Conservation (phyloP, 1,140 invertebrate species). For the Zaprionus inermis region DNA sequence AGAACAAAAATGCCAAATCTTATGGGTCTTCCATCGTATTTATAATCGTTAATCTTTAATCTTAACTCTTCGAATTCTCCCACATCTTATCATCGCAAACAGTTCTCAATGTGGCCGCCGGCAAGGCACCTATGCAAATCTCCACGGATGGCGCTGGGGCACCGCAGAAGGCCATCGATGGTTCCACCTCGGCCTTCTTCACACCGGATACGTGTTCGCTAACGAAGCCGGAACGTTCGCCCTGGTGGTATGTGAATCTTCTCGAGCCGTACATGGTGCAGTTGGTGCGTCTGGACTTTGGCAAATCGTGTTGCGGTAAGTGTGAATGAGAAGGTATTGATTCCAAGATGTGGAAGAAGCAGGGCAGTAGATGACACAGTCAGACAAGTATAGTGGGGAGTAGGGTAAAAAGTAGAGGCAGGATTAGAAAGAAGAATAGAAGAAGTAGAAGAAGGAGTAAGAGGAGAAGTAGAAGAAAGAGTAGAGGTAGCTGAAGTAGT, state of each 20-base stretch:
- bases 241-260: slow-evolving; percentile 98
- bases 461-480: neutral
- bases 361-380: too few relatives aligned
- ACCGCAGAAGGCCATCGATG: slow-evolving; percentile 95
- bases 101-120: slow-evolving; percentile 97
- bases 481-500: too few relatives aligned
- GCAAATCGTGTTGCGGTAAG: slow-evolving; percentile 95
- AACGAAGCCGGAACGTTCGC: slow-evolving; percentile 91
- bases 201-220: slow-evolving; percentile 93
- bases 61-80: slow-evolving; percentile 12
- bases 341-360: neutral
- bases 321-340: slow-evolving; percentile 42
- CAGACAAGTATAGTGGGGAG: too few relatives aligned
- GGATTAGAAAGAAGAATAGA: neutral
- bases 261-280: slow-evolving; percentile 98
- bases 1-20: neutral
- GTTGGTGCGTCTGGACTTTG: slow-evolving; percentile 95
- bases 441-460: neutral
- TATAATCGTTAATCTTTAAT: too few relatives aligned
- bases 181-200: slow-evolving; percentile 93
- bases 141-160: slow-evolving; percentile 93
- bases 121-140: slow-evolving; percentile 97
- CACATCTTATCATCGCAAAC: slow-evolving; percentile 43
- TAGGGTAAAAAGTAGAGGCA: neutral
- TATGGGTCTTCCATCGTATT: too few relatives aligned